Percentiles rank a stretch among this genome's conserved stretches.
phyloP scores from a whole-genome alignment of 2,113 vertebrate genomes.

The Myotis yumanensis region DNA sequence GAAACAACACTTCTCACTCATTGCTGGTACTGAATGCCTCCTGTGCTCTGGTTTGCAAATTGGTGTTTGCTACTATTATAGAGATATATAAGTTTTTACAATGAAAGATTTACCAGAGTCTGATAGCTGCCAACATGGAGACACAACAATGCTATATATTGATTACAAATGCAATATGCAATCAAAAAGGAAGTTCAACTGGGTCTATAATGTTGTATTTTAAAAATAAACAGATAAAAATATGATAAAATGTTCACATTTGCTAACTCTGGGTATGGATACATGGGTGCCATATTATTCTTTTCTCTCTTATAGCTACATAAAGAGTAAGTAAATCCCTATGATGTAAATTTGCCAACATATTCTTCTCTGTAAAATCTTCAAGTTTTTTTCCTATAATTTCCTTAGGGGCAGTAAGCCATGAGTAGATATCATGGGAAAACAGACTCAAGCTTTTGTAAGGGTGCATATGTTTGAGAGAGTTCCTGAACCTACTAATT shows the following conservation, averaged over 20 bases:
- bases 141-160: not conserved
- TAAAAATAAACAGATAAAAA: not conserved
- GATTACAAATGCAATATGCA: not conserved
- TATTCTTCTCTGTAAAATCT: not conserved
- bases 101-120: not conserved
- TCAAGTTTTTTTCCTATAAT: not conserved
- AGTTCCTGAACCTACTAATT: not conserved
- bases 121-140: not conserved
- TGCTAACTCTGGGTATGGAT: not conserved
- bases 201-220: not conserved
- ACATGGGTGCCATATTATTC: not conserved
- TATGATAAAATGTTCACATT: not conserved
- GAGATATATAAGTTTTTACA: not conserved
- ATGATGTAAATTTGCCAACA: not conserved
- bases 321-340: not conserved
- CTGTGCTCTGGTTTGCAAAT: not conserved
- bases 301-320: conserved; percentile 1
- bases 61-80: not conserved
- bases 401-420: not conserved
- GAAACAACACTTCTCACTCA: not conserved
- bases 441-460: not conserved
- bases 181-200: not conserved
- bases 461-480: not conserved
- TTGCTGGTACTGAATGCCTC: not conserved
- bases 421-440: not conserved